A percentile compares a stretch with the other conserved stretches of the same genome.
phyloP scores from a whole-genome alignment of 2,797 vertebrate genomes.

The Sebastes iracundus region DNA sequence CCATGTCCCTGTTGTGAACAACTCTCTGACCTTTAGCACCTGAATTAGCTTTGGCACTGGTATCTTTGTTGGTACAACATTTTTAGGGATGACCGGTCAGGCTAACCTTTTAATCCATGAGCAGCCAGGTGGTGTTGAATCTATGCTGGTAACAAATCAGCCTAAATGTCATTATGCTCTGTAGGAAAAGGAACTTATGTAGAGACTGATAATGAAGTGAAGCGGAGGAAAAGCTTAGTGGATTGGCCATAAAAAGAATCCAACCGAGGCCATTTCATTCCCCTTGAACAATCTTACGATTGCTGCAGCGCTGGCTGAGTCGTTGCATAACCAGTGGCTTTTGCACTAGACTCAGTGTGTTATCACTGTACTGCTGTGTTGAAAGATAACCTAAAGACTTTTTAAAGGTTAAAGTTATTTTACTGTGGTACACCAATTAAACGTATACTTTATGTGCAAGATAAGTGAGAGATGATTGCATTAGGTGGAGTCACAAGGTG shows the following conservation, averaged over 20 bases:
- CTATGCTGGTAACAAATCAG: neutral
- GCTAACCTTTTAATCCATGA: conserved; percentile 14
- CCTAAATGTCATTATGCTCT: neutral
- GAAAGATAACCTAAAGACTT: conserved; percentile 38
- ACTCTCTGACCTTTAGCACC: conserved; percentile 9
- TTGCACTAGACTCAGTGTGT: conserved; percentile 40
- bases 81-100: neutral
- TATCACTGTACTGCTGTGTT: conserved; percentile 32
- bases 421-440: neutral
- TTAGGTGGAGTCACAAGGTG: neutral
- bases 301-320: conserved; percentile 26
- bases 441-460: neutral
- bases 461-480: neutral
- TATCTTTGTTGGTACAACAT: neutral
- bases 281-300: conserved; percentile 27
- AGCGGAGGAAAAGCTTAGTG: neutral
- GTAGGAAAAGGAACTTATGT: neutral
- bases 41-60: neutral
- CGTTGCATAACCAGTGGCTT: conserved; percentile 60
- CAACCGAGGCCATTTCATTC: conserved; percentile 25
- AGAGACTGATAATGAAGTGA: conserved; percentile 13
- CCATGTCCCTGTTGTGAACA: neutral
- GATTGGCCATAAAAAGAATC: conserved; percentile 25
- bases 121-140: neutral
- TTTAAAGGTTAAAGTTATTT: conserved; percentile 45